Percentiles rank a stretch among this genome's conserved stretches.
Conservation (phyloP, 2,797 vertebrate genomes). For the Myripristis jacobus region DNA sequence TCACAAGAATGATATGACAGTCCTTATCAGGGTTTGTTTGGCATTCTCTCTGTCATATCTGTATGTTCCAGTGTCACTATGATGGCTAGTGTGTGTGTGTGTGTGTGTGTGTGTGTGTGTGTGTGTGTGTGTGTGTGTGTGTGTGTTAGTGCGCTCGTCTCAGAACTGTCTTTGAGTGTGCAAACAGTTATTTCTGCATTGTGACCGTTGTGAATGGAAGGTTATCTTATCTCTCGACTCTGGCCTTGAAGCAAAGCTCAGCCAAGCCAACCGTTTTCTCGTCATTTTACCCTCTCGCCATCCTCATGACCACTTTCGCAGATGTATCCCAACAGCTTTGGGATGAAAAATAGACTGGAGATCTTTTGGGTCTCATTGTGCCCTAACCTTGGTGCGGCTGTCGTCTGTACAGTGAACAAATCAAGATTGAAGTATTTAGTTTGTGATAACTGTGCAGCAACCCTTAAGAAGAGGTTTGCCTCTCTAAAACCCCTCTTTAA, state of each 20-base stretch:
- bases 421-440: constrained; percentile 27
- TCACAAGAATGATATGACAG: constrained; percentile 35
- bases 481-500: not conserved
- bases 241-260: not conserved
- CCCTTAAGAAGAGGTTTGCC: constrained; percentile 11
- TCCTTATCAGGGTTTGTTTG: constrained; percentile 44
- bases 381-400: constrained; percentile 8
- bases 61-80: constrained; percentile 25
- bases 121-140: constrained; percentile 15
- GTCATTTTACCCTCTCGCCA: constrained; percentile 11
- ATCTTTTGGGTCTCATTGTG: constrained; percentile 6
- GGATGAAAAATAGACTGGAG: not conserved
- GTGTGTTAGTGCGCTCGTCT: constrained; percentile 32
- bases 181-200: not conserved
- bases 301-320: constrained; percentile 8
- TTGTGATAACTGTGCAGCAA: not conserved
- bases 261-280: not conserved
- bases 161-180: constrained; percentile 21
- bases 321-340: not conserved
- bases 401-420: constrained; percentile 14
- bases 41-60: constrained; percentile 38
- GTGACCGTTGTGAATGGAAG: not conserved
- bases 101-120: constrained; percentile 24
- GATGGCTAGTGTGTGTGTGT: constrained; percentile 20
- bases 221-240: constrained; percentile 9